Percentiles rank a stretch among this genome's conserved stretches.
Conservation (phyloP, 2,888 invertebrate species). For the Drosophila yooni region DNA sequence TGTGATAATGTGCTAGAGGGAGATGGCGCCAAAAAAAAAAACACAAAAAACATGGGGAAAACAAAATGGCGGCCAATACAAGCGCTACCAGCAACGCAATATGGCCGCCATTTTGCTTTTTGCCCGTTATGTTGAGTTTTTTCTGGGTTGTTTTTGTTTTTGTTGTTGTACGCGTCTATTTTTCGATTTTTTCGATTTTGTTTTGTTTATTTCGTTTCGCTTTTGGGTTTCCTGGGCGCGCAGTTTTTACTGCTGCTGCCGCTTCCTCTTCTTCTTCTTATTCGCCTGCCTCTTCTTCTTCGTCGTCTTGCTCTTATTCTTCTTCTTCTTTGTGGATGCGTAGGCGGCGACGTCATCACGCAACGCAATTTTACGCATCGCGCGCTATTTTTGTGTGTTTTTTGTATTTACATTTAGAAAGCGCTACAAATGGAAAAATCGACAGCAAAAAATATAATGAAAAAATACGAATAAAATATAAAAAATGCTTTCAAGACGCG, state of each 20-base stretch:
- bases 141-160: not conserved
- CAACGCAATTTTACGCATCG: conserved; percentile 56
- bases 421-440: conserved; percentile 46
- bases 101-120: conserved; percentile 74
- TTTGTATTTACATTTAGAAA: conserved; percentile 74
- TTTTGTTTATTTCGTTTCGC: conserved; percentile 70
- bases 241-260: conserved; percentile 14
- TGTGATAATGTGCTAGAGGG: conserved; percentile 24
- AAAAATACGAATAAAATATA: not conserved
- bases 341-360: conserved; percentile 72
- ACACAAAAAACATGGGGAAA: conserved; percentile 28
- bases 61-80: conserved; percentile 72
- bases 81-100: conserved; percentile 70
- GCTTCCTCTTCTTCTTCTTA: conserved; percentile 15
- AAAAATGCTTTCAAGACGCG: conserved; percentile 43
- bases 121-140: conserved; percentile 62
- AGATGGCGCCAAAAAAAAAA: conserved; percentile 36
- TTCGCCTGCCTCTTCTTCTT: conserved; percentile 10
- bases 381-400: conserved; percentile 50
- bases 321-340: conserved; percentile 6
- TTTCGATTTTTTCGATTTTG: conserved; percentile 54
- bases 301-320: not conserved
- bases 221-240: conserved; percentile 50
- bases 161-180: conserved; percentile 31
- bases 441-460: not conserved